These are phyloP conservation scores for Slavum lentiscoides DNA, from an alignment of 2,888 invertebrate species.

Conservation along the genomic window DNA sequence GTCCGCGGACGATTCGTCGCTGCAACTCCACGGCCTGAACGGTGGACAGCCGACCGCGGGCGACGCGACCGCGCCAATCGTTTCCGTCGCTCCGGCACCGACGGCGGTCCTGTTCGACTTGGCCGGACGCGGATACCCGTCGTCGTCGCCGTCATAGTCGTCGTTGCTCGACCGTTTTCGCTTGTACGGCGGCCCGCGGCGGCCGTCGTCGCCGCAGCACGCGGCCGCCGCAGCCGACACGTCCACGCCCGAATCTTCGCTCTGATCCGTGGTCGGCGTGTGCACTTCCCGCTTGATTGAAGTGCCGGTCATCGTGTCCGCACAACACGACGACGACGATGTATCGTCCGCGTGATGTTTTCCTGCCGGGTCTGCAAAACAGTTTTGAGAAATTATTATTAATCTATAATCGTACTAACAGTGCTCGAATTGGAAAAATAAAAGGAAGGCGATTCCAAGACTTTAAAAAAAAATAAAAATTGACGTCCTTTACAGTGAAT, in stretches of 20 bases:
- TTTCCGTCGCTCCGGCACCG: too few relatives aligned
- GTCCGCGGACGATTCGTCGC: constrained; percentile 48
- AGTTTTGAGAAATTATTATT: background rate
- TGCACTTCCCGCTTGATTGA: constrained; percentile 36
- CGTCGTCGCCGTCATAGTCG: too few relatives aligned
- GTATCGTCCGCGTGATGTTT: constrained; percentile 34
- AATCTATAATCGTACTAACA: too few relatives aligned
- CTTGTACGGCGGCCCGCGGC: background rate
- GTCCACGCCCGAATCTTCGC: constrained; percentile 70
- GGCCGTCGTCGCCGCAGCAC: background rate
- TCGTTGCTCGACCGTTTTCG: too few relatives aligned
- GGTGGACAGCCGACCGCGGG: constrained; percentile 59
- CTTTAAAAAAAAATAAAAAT: too few relatives aligned
- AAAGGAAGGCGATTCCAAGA: too few relatives aligned
- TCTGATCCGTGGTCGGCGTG: constrained; percentile 64
- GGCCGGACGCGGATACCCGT: too few relatives aligned
- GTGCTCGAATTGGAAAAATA: too few relatives aligned
- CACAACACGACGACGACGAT: constrained; percentile 29
- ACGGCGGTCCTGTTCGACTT: constrained; percentile 14
- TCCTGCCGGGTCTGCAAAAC: constrained; percentile 8
- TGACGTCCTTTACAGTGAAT: too few relatives aligned
- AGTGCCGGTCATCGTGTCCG: constrained; percentile 4
- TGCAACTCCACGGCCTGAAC: constrained; percentile 70
- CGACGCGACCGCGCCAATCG: background rate
- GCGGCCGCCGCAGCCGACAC: constrained; percentile 56